Evolutionary conservation across 2,113 vertebrate genomes (phyloP).

Genomic region (Phocoena sinus): DNA sequence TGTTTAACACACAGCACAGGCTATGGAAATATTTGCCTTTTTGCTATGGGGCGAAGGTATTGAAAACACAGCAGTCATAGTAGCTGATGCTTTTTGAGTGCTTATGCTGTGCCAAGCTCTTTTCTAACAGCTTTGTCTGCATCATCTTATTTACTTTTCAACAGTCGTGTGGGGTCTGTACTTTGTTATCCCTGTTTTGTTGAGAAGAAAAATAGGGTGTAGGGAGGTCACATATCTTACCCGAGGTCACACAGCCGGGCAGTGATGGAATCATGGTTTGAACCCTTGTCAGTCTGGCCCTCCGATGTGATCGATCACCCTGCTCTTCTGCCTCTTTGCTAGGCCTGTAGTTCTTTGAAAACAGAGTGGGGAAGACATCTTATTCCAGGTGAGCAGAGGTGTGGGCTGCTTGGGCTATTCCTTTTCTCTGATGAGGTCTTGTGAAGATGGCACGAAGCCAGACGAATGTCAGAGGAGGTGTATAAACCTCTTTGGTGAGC

Average conservation of each 20-base stretch:
- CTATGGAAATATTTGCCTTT: neutral
- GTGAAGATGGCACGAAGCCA: neutral
- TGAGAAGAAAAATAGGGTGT: neutral
- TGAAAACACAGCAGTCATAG: neutral
- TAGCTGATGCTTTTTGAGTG: neutral
- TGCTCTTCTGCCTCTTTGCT: neutral
- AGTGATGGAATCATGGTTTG: neutral
- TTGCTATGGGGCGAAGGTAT: neutral
- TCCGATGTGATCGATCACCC: neutral
- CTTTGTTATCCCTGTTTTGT: conserved; percentile 21
- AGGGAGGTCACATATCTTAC: neutral
- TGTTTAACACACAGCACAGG: neutral
- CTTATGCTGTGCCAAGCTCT: neutral
- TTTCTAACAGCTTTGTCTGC: neutral
- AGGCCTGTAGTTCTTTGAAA: neutral
- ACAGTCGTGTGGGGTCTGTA: neutral
- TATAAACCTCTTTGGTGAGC: neutral
- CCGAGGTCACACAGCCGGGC: neutral
- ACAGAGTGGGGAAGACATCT: neutral
- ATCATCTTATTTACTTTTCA: conserved; percentile 6
- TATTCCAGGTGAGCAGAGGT: neutral
- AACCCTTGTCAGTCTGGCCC: neutral
- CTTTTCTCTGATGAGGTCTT: neutral
- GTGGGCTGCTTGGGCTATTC: neutral
- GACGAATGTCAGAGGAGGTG: neutral